Conservation (phyloP, 2,888 invertebrate genomes). For the Ceraclea dissimilis region DNA sequence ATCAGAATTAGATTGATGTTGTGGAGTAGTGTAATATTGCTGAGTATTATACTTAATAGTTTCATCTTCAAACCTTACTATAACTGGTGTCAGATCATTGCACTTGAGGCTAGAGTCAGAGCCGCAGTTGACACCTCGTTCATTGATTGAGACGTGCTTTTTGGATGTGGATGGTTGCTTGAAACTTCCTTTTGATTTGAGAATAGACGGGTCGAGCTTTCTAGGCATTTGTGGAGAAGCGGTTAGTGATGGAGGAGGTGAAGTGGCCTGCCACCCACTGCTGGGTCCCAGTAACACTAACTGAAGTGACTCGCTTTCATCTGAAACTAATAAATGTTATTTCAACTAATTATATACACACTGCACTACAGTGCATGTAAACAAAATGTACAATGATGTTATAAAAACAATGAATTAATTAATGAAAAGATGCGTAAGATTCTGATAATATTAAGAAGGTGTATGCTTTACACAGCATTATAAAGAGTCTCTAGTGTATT, state of each 20-base stretch:
- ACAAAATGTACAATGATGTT: background rate
- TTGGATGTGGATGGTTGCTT: constrained; percentile 26
- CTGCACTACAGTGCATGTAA: background rate
- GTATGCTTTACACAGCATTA: no score
- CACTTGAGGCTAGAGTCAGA: constrained; percentile 20
- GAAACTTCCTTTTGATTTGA: constrained; percentile 34
- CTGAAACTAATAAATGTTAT: constrained; percentile 28
- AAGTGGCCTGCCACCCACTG: constrained; percentile 30
- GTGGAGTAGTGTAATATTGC: constrained; percentile 6
- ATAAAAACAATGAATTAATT: no score
- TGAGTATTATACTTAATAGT: constrained; percentile 29
- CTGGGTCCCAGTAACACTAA: constrained; percentile 30
- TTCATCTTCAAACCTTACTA: constrained; percentile 46
- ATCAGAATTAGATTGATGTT: constrained; percentile 9
- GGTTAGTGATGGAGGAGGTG: constrained; percentile 29
- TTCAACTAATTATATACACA: background rate
- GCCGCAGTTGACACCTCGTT: constrained; percentile 20
- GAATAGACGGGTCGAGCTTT: constrained; percentile 36
- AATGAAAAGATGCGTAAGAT: no score
- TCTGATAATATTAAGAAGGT: no score
- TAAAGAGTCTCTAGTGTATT: no score
- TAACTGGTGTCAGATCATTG: constrained; percentile 36
- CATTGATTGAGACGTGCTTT: constrained; percentile 25
- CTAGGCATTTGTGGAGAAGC: constrained; percentile 33
- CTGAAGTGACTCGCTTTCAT: constrained; percentile 39